phyloP scores from a whole-genome alignment of 2,797 vertebrate genomes.

The Cryptoblepharus egeriae region DNA sequence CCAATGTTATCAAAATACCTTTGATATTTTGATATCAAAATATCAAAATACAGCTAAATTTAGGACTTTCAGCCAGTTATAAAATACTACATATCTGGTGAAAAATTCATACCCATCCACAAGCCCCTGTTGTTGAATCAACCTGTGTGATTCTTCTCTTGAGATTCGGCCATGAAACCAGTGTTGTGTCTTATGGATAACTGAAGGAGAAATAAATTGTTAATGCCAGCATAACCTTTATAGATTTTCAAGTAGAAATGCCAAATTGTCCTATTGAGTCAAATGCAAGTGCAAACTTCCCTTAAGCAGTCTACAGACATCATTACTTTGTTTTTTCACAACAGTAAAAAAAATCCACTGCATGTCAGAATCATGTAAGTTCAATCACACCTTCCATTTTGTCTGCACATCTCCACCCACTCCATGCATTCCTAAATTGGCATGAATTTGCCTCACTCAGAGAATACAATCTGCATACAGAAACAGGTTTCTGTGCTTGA shows the following conservation, averaged over 20 bases:
- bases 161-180: constrained; percentile 98
- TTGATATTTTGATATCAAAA: too few species aligned
- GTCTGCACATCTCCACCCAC: neutral
- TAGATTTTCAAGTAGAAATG: neutral
- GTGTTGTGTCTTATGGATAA: constrained; percentile 95
- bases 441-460: neutral
- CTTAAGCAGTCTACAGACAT: too few species aligned
- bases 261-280: neutral
- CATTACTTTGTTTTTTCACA: neutral
- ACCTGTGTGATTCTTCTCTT: constrained; percentile 94
- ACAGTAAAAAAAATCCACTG: neutral
- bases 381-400: neutral
- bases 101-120: constrained; percentile 89
- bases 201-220: constrained; percentile 70
- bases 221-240: neutral
- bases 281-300: too few species aligned
- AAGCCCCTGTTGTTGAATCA: constrained; percentile 97
- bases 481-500: neutral
- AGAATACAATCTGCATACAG: neutral
- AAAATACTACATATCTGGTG: neutral
- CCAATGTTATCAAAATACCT: too few species aligned
- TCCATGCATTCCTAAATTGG: neutral
- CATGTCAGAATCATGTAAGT: neutral
- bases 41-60: too few species aligned
- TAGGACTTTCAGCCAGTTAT: neutral